Evolutionary conservation across 2,888 invertebrate genomes (phyloP), one percentile per base, ranked within the genome.

Genomic region (Alcis repandata): DNA sequence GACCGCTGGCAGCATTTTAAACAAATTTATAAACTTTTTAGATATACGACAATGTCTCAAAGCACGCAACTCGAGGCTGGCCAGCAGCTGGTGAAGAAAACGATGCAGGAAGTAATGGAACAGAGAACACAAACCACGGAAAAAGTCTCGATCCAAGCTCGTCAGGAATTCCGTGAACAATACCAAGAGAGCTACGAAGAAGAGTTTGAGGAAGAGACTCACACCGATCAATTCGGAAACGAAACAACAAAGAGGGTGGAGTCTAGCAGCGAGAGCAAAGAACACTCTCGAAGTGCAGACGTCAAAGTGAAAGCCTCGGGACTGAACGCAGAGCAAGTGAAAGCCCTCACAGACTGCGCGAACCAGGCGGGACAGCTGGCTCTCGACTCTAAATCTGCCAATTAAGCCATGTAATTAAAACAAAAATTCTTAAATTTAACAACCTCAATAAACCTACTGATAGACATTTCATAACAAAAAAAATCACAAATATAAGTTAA

Each of bases 151-250:
- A 93, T 94, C 65, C 89, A 94, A 75, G 94, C 94, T 0, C 86
- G 92, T 75, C 94, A 94, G 69, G 94, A 94, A 71, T 94, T 94
- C 78, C 86, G 90, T 11, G 93, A 94, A 77, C 85, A 86, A 2
- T 94, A 86, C 74, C 84, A 90, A 66, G 90, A 92, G 71, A 92
- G 92, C 72, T 94, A 93, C 70, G 94, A 94, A 63, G 94, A 94
- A 69, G 93, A 92, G 67, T 92, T 92, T 48, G 89, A 94, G 68
- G 94, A 94, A 59, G 92, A 94, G 74, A 93, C 92, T 15, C 90
- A 89, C 65, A 94, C 83, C 19, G 94, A 94, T 72, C 80, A 92
- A 67, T 82, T 76, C 41, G 94, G 94, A 63, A 94, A 94, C 64
- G 87, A 83, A 58, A 92, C 92, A 6, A 93, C 93, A 8, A 92